Percentiles rank a stretch among this genome's conserved stretches.
phyloP scores from a whole-genome alignment of 2,888 invertebrate genomes.

The Steinernema scapterisci region DNA sequence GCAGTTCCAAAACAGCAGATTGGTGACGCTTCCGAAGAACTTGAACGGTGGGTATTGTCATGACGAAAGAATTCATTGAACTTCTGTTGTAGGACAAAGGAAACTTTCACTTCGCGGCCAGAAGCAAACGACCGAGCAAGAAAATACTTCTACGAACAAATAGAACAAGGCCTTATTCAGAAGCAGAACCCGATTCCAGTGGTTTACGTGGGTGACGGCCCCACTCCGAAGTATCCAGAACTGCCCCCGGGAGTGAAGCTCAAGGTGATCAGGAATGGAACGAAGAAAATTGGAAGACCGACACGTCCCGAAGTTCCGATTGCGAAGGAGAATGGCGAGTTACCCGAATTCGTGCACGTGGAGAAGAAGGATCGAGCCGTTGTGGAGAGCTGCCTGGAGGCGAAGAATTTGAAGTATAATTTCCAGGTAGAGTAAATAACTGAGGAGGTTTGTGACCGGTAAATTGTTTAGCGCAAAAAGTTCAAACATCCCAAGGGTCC shows the following conservation, averaged over 20 bases:
- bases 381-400: not conserved
- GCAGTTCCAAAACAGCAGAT: too few relatives aligned
- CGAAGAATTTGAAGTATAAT: not conserved
- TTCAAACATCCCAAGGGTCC: not conserved
- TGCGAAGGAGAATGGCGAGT: conserved; percentile 8
- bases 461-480: not conserved
- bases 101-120: too few relatives aligned
- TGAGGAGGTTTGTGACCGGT: too few relatives aligned
- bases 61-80: too few relatives aligned
- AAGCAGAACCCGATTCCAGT: not conserved
- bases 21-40: too few relatives aligned
- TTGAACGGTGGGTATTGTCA: too few relatives aligned
- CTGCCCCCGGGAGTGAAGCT: not conserved
- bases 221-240: not conserved
- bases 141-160: not conserved
- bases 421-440: too few relatives aligned
- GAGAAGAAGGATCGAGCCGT: not conserved
- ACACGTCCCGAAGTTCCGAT: conserved; percentile 18
- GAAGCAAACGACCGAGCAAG: too few relatives aligned
- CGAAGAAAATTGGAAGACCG: not conserved
- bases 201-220: not conserved
- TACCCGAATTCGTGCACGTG: conserved; percentile 9
- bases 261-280: not conserved
- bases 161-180: not conserved
- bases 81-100: too few relatives aligned